A percentile compares a stretch with the other conserved stretches of the same genome.
These are phyloP conservation scores for Siphamia tubifer DNA, from an alignment of 2,113 vertebrate species.

Conservation along the genomic window DNA sequence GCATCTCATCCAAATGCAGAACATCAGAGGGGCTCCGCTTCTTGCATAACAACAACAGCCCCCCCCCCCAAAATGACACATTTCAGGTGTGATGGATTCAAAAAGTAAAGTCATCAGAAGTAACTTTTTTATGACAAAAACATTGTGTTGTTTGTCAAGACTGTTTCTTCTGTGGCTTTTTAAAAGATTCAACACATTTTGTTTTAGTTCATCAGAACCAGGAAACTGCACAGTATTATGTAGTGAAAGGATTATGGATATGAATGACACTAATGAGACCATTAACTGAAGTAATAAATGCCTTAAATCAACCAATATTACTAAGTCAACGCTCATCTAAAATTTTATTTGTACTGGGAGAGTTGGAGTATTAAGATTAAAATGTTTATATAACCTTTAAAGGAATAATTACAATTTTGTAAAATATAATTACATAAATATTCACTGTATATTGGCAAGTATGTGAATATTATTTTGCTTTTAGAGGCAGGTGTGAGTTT, in stretches of 20 bases:
- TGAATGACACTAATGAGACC: background rate
- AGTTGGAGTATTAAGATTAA: too few species aligned
- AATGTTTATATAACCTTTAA: too few species aligned
- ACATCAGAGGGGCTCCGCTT: conserved; percentile 48
- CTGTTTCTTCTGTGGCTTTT: background rate
- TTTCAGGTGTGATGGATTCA: conserved; percentile 26
- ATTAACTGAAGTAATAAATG: conserved; percentile 11
- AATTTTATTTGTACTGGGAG: too few species aligned
- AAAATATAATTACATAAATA: too few species aligned
- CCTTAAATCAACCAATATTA: conserved; percentile 15
- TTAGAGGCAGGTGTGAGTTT: background rate
- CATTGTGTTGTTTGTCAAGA: background rate
- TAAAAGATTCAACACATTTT: background rate
- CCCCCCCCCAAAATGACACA: conserved; percentile 20
- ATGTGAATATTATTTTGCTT: too few species aligned
- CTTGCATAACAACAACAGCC: conserved; percentile 23
- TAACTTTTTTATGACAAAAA: conserved; percentile 23
- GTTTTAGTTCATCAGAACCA: background rate
- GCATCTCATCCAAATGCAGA: conserved; percentile 70
- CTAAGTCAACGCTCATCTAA: background rate
- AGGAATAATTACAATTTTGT: too few species aligned
- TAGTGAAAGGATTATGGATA: background rate
- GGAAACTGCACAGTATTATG: background rate
- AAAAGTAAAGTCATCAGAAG: conserved; percentile 44
- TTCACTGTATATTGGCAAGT: too few species aligned